Base-by-base conservation (phyloP, 92 coral and sea anemone genomes). In the Blastomussa wellsi region DNA sequence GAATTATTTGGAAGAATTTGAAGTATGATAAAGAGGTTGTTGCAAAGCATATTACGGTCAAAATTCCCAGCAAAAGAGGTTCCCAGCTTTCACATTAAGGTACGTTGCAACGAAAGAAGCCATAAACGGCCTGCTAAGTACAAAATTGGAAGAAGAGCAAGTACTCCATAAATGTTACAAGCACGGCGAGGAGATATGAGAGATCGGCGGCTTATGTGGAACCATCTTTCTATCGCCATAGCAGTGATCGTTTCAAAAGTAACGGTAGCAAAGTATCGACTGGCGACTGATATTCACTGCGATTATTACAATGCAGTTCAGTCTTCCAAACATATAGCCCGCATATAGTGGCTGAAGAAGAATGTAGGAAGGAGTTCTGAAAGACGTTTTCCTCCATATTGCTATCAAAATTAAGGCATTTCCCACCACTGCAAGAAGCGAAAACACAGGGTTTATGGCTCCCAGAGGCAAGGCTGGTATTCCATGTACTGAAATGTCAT, bases 201-300 rank as follows among this genome's bases (percentile, higher is more conserved):
- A 3, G 79, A 76, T 0, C 59, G 79, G 8, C 53, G 26, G 7
- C 39, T 28, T 15, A 76, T 49, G 9, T 76, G 79, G 6, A 76
- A 17, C 79, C 79, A 76, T 76, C 60, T 49, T 76, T 74, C 79
- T 47, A 74, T n/a, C 2, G 79, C 60, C 79, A 74, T 74, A 13
- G 29, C 14, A 49, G 79, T 51, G 14, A 76, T 76, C 12, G 39
- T 49, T 13, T 31, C 79, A n/a, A 15, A 12, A 13, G 79, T 76
- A 16, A 76, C 39, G 16, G 41, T 52, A 22, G 79, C 55, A 1
- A 76, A 49, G 51, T 49, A 76, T 49, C 79, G 62, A 5, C 32
- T 60, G 5, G 53, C 6, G 7, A n/a, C n/a, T n/a, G n/a, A 60
- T 76, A 10, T 76, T 41, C 11, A 16, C 52, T 1, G 60, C 19